Evolutionary conservation across 2,797 vertebrate genomes (phyloP), one percentile per base, ranked within the genome.

Genomic region (Diglossa cyanea): DNA sequence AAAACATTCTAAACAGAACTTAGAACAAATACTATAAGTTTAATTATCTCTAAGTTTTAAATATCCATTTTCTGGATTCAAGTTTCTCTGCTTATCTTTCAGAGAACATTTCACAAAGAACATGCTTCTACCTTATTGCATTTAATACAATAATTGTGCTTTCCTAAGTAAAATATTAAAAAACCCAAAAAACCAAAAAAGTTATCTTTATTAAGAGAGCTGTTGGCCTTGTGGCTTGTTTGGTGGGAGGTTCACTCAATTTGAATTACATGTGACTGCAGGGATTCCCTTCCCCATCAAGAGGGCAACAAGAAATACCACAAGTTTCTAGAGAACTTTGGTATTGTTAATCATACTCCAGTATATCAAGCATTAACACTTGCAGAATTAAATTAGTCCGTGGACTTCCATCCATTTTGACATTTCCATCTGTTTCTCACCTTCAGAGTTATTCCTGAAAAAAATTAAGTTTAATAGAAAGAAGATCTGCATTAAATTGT

Each of bases 221-320:
- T 68, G 8, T 65, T 76, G n/a, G 19, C 26, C 28, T 72, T 3
- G 5, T 65, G 33, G 6, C 5, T 78, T 78, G 2, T 12, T 68
- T 45, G 11, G 19, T 71, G 18, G 31, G 13, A 67, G 3, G 8
- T 76, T 79, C 18, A 17, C 4, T 55, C 30, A 42, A 13, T 79
- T 68, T 82, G 55, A n/a, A 51, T 67, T 57, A 33, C 4, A 4
- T 0, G 0, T 60, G 40, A 76, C 8, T 7, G 28, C 7, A 78
- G 4, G 23, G 68, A 60, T 68, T 60, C 3, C 40, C 6, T 68
- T 83, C 10, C 4, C 6, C 40, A 37, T 66, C 19, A 63, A 63
- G 37, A 63, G 2, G 17, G 5, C 11, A 85, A 60, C 7, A 75
- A 30, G 31, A 86, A 82, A 88, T 75, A 55, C 12, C 9, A 4